A percentile compares a stretch with the other conserved stretches of the same genome.
These are phyloP conservation scores for Leuciscus idus DNA, from an alignment of 2,113 vertebrate genomes.

Conservation along the genomic window DNA sequence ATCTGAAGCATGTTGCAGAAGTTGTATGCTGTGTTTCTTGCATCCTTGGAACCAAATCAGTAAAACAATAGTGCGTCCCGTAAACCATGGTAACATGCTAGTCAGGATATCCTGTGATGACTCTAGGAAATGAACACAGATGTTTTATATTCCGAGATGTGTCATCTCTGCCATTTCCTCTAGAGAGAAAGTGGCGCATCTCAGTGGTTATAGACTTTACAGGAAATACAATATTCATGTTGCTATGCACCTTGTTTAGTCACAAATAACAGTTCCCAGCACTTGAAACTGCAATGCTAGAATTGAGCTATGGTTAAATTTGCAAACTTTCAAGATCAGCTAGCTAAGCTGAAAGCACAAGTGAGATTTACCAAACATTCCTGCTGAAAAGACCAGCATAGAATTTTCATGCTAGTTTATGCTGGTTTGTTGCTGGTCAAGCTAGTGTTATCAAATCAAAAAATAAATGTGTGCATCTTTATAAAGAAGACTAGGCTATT, in stretches of 20 bases:
- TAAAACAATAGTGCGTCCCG: constrained; percentile 2
- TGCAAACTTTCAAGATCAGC: neutral
- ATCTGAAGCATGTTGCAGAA: neutral
- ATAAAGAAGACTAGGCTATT: neutral
- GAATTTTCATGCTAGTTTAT: neutral
- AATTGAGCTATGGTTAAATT: neutral
- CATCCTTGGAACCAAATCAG: neutral
- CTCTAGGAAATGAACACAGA: constrained; percentile 71
- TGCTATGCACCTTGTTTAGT: neutral
- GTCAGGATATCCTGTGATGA: constrained; percentile 67
- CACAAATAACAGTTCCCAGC: constrained; percentile 39
- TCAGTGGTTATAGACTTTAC: constrained; percentile 50
- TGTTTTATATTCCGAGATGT: constrained; percentile 60
- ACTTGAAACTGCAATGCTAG: neutral
- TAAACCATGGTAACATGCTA: neutral
- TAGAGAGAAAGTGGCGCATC: constrained; percentile 48
- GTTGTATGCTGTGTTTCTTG: neutral
- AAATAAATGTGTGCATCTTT: too few species aligned
- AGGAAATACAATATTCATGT: constrained; percentile 51
- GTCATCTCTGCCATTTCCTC: constrained; percentile 59
- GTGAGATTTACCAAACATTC: neutral
- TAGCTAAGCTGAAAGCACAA: neutral
- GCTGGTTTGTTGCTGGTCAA: neutral
- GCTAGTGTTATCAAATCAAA: neutral
- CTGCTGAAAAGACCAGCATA: neutral